Conservation (phyloP, 2,113 vertebrate species). For the Echinops telfairi region DNA sequence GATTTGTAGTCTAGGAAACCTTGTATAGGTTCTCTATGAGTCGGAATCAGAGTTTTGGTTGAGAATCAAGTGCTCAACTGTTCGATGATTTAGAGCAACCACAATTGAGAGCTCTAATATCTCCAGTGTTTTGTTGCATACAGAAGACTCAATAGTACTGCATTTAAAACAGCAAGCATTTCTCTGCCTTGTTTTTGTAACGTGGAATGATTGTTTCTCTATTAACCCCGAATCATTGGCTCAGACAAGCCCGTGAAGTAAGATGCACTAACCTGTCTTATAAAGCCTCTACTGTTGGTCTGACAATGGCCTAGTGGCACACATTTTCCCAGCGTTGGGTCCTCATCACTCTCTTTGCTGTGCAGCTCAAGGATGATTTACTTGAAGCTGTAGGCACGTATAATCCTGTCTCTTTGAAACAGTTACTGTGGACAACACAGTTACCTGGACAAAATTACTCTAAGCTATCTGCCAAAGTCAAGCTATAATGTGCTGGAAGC, state of each 20-base stretch:
- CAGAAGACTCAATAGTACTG: neutral
- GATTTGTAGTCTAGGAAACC: too few species aligned
- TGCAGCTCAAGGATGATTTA: neutral
- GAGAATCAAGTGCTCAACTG: neutral
- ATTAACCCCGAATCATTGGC: neutral
- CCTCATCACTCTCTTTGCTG: neutral
- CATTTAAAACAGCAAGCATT: neutral
- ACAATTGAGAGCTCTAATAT: neutral
- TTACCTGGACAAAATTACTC: neutral
- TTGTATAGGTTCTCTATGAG: too few species aligned
- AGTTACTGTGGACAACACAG: neutral
- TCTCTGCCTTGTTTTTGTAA: neutral
- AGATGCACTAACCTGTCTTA: neutral
- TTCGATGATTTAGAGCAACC: neutral
- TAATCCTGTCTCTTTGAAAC: neutral
- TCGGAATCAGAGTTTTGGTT: too few species aligned
- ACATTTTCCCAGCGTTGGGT: neutral
- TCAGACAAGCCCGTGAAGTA: neutral
- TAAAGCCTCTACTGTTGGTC: neutral
- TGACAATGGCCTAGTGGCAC: neutral
- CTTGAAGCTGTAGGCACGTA: neutral
- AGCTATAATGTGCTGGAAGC: neutral
- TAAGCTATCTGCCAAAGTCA: neutral
- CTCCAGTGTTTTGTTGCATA: neutral
- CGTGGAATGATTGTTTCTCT: neutral